phyloP scores from a whole-genome alignment of 2,113 vertebrate genomes.

The Saimiri boliviensis region DNA sequence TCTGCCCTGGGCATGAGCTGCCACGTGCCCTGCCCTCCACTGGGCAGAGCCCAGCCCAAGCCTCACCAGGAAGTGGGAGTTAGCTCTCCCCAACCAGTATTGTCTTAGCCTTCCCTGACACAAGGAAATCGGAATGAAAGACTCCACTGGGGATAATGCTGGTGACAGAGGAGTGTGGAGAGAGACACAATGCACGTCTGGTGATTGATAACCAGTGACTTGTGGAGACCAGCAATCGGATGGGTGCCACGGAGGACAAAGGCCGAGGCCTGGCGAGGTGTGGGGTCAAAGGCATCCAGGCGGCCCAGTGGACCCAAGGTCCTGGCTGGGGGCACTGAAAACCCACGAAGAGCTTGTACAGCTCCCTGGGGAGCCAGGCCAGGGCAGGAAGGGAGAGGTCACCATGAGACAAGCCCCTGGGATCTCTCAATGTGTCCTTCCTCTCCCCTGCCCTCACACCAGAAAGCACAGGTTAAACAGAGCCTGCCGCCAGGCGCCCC shows the following conservation, averaged over 20 bases:
- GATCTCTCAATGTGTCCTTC: not conserved
- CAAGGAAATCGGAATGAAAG: not conserved
- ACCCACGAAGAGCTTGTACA: accelerated
- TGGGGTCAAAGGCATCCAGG: not conserved
- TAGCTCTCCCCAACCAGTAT: not conserved
- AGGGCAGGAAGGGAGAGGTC: not conserved
- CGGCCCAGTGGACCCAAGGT: accelerated
- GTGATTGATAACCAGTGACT: not conserved
- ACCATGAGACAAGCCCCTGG: accelerated
- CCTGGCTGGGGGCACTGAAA: accelerated
- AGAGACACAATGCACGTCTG: not conserved
- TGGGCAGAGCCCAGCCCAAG: not conserved
- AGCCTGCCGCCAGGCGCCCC: not conserved
- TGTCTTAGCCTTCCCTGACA: not conserved
- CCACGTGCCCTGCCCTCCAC: not conserved
- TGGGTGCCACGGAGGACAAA: not conserved
- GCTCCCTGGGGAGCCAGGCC: accelerated
- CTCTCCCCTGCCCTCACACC: accelerated
- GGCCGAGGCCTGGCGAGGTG: accelerated
- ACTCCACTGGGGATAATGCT: no score
- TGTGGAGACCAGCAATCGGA: not conserved
- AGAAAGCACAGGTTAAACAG: not conserved
- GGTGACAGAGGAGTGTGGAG: not conserved
- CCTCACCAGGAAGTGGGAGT: not conserved
- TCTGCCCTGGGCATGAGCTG: not conserved